Conservation (phyloP, 2,797 vertebrate genomes). For the Bryconaethiops microstoma region DNA sequence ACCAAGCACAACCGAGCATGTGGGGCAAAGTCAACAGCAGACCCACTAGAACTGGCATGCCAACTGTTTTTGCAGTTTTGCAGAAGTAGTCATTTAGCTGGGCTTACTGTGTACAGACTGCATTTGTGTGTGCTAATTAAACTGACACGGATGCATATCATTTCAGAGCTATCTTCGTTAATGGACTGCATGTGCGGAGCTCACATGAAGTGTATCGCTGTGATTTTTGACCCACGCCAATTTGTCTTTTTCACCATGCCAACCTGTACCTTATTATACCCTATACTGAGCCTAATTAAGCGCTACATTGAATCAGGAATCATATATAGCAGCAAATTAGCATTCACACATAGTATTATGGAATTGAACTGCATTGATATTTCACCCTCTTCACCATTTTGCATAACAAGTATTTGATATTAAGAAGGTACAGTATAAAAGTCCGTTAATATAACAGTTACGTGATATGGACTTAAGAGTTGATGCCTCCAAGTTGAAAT, state of each 20-base stretch:
- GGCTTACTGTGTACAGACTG: background rate
- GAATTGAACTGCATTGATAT: background rate
- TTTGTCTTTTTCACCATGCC: background rate
- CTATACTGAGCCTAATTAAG: constrained; percentile 12
- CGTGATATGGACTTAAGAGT: too few relatives aligned
- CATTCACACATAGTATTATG: background rate
- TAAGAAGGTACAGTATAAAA: too few relatives aligned
- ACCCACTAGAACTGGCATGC: background rate
- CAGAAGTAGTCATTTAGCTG: background rate
- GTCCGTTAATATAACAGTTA: too few relatives aligned
- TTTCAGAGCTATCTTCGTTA: background rate
- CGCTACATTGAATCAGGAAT: background rate
- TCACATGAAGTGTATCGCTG: background rate
- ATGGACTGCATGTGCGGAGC: background rate
- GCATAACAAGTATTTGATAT: background rate
- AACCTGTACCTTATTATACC: constrained; percentile 7
- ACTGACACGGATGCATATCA: background rate
- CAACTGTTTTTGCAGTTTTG: background rate
- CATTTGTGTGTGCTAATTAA: constrained; percentile 1
- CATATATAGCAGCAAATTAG: constrained; percentile 1
- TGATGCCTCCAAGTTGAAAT: background rate
- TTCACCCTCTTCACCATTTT: background rate
- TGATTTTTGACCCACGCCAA: constrained; percentile 1
- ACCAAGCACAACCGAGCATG: background rate
- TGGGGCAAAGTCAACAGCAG: constrained; percentile 41